Percentiles rank a stretch among this genome's conserved stretches.
phyloP scores from a whole-genome alignment of 2,113 vertebrate species.

The Nasalis larvatus region DNA sequence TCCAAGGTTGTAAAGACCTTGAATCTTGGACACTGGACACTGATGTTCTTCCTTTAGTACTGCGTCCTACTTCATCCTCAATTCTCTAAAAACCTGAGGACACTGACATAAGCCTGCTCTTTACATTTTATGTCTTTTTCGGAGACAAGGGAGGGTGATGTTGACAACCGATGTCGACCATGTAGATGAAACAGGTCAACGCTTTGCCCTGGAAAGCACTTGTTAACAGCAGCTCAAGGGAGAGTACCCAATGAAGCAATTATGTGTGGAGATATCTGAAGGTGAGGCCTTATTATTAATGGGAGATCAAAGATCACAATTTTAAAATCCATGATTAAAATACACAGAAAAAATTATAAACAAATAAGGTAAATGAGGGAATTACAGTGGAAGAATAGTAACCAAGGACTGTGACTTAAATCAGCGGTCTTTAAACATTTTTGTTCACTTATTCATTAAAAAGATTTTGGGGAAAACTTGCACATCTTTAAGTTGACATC shows the following conservation, averaged over 20 bases:
- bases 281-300: background rate
- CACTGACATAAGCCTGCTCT: background rate
- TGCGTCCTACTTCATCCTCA: background rate
- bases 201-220: background rate
- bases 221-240: background rate
- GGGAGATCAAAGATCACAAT: background rate
- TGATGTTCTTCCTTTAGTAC: background rate
- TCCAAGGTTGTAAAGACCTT: background rate
- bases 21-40: background rate
- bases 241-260: background rate
- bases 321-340: background rate
- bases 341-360: background rate
- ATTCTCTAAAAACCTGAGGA: background rate
- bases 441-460: background rate
- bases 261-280: background rate
- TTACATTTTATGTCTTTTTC: background rate
- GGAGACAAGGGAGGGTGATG: background rate
- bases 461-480: background rate
- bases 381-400: background rate
- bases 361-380: background rate
- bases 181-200: background rate
- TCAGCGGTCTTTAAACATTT: background rate
- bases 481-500: background rate
- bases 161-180: background rate
- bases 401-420: background rate